Base-by-base conservation (phyloP, 2,888 invertebrate genomes). In the Chloroclystis v-ata region DNA sequence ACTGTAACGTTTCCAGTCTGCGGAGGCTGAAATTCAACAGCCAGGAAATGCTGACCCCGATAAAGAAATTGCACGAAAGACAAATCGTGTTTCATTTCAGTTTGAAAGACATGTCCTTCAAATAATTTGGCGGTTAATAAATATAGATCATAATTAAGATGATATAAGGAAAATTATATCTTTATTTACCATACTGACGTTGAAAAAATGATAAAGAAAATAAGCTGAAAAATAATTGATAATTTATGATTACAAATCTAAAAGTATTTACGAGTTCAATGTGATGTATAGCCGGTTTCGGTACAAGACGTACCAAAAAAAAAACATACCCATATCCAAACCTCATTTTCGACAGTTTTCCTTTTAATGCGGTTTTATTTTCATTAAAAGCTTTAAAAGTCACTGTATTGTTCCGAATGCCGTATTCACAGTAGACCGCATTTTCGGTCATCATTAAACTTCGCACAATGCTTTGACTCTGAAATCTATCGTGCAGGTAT, bases 1-100 rank as follows among this genome's bases (percentile, higher is more conserved):
- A 20, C 7, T 20, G 10, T 33, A 35, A 20, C 20, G 35, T 35
- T 10, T 20, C 7, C 7, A 13, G 4, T 46, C 39, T 28, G 29
- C 12, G 70, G 72, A 77, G 74, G 75, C 75, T 75, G 63, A 80
- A 82, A 75, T 77, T 77, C 70, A 60, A 61, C 59, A 61, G 55
- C 71, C 70, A 71, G 37, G 58, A 45, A 63, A 69, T 57, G 41
- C 39, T 50, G 71, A 70, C 52, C 69, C 52, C 41, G 51, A 48
- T 43, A n/a, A 35, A 20, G 35, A 14, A 35, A 20, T n/a, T 35
- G 20, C 35, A 35, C 20, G 35, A 10, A 35, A 35, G 11, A 33
- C 7, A n/a, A n/a, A n/a, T n/a, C n/a, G 5, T 32, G 13, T n/a
- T n/a, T 6, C 13, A 6, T 33, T 16, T 16, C n/a, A 20, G 20